phyloP scores from a whole-genome alignment of 2,797 vertebrate species.

The Parotocinclus haroldoi region DNA sequence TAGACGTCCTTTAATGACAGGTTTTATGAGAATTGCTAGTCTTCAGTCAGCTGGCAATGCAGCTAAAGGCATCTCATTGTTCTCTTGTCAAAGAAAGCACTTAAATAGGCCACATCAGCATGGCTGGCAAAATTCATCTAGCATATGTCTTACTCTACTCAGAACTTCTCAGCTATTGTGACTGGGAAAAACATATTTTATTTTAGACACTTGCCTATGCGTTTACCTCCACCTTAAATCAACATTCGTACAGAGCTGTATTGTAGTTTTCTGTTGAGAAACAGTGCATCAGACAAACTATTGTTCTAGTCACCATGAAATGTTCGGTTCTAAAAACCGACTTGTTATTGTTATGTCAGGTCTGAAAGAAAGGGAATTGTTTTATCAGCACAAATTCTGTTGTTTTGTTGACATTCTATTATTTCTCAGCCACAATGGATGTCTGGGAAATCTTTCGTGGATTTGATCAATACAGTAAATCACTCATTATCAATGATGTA shows the following conservation, averaged over 20 bases:
- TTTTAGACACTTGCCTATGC: neutral
- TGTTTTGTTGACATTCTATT: constrained; percentile 31
- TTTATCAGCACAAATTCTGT: constrained; percentile 4
- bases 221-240: constrained; percentile 4
- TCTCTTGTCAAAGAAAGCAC: constrained; percentile 16
- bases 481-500: too few relatives aligned
- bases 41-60: neutral
- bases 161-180: neutral
- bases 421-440: constrained; percentile 9
- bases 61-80: constrained; percentile 28
- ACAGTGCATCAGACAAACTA: neutral
- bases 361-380: neutral
- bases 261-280: neutral
- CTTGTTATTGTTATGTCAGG: neutral
- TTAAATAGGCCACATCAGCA: constrained; percentile 18
- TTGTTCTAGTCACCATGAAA: neutral
- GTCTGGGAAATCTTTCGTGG: constrained; percentile 7
- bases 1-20: constrained; percentile 26
- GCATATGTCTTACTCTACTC: constrained; percentile 5
- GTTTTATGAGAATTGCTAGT: constrained; percentile 26
- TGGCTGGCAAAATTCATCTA: constrained; percentile 10
- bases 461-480: constrained; percentile 7
- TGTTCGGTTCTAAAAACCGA: neutral
- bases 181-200: neutral
- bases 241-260: neutral